Evolutionary conservation across 2,888 invertebrate genomes (phyloP).

Genomic region (Lasioglossum leucozonium): DNA sequence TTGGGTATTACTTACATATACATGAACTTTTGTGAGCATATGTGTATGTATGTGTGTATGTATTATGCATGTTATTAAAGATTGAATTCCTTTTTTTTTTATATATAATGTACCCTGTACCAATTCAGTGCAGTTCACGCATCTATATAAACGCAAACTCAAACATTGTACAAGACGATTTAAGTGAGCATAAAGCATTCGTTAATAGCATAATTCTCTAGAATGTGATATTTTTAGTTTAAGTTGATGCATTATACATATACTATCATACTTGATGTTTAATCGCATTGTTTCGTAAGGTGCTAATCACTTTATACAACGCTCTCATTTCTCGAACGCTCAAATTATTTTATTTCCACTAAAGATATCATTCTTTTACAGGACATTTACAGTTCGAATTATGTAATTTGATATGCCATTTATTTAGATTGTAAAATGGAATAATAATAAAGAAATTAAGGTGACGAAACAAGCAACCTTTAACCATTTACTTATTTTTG

Average conservation of each 20-base stretch:
- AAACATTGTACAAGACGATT: conserved; percentile 55
- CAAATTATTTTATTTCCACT: conserved; percentile 40
- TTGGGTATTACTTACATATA: conserved; percentile 54
- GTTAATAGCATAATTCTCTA: conserved; percentile 50
- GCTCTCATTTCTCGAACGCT: conserved; percentile 30
- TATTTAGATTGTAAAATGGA: conserved; percentile 55
- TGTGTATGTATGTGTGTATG: conserved; percentile 30
- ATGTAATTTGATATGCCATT: conserved; percentile 60
- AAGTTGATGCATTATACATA: conserved; percentile 38
- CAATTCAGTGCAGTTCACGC: conserved; percentile 30
- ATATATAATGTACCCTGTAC: conserved; percentile 29
- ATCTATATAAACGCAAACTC: conserved; percentile 16
- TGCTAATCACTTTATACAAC: conserved; percentile 38
- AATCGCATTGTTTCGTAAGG: conserved; percentile 36
- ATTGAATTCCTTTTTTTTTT: conserved; percentile 41
- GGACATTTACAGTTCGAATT: conserved; percentile 32
- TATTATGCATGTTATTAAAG: conserved; percentile 41
- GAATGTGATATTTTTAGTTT: conserved; percentile 53
- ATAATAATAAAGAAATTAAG: conserved; percentile 59
- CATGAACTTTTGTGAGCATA: conserved; percentile 54
- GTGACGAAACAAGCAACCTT: conserved; percentile 28
- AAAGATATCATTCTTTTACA: conserved; percentile 21
- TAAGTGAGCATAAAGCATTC: conserved; percentile 39
- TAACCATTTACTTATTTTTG: conserved; percentile 45
- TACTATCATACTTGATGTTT: conserved; percentile 35